Evolutionary conservation across 2,888 invertebrate species (phyloP).

Genomic region (Mimumesa dahlbomi): DNA sequence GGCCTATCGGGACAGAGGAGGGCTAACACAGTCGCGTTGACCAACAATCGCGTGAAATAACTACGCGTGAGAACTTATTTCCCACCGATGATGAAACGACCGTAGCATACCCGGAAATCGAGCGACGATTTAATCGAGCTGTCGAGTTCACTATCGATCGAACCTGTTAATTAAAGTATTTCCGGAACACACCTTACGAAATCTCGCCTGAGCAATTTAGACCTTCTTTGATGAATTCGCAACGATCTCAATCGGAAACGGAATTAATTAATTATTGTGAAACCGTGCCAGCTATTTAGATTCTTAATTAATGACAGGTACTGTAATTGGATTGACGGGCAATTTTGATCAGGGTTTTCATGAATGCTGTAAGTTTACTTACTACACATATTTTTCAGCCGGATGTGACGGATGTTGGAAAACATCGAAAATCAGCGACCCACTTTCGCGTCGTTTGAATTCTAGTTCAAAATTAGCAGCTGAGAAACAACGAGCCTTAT

Average conservation of each 20-base stretch:
- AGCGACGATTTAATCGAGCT: constrained; percentile 32
- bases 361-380: too few relatives aligned
- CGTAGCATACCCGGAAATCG: constrained; percentile 6
- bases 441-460: too few relatives aligned
- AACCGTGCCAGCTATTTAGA: too few relatives aligned
- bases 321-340: too few relatives aligned
- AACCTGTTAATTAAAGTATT: constrained; percentile 19
- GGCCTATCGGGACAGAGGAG: constrained; percentile 21
- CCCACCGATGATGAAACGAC: constrained; percentile 3
- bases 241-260: constrained; percentile 27
- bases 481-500: constrained; percentile 45
- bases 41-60: constrained; percentile 29
- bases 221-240: constrained; percentile 2
- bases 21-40: neutral
- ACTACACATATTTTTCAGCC: too few relatives aligned
- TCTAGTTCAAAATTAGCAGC: constrained; percentile 42
- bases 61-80: constrained; percentile 19
- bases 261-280: too few relatives aligned
- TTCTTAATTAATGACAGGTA: too few relatives aligned
- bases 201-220: neutral
- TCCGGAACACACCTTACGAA: neutral
- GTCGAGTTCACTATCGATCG: neutral
- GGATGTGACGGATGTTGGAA: too few relatives aligned
- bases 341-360: too few relatives aligned
- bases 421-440: too few relatives aligned